These are phyloP conservation scores for Lucilia cuprina DNA, from an alignment of 1,140 invertebrate genomes.

Conservation along the genomic window DNA sequence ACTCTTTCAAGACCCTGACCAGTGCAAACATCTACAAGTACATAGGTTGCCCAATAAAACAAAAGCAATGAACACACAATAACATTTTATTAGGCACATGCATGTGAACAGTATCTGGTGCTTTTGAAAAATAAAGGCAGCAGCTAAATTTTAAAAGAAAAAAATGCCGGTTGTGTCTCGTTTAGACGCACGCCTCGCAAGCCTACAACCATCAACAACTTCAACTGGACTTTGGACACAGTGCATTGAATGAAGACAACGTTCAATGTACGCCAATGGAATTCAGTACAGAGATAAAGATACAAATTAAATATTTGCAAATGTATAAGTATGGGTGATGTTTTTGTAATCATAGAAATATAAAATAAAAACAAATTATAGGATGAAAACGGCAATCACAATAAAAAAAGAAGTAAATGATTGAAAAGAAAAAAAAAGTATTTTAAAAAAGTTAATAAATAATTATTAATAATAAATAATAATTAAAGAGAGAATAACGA, in stretches of 20 bases:
- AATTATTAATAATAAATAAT: background rate
- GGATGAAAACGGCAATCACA: background rate
- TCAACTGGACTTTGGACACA: constrained; percentile 1
- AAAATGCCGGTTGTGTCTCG: constrained; percentile 2
- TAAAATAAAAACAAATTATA: background rate
- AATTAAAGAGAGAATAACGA: background rate
- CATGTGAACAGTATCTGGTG: background rate
- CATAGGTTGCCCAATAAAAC: background rate
- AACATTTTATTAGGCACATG: background rate
- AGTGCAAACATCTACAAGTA: background rate
- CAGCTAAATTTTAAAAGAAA: background rate
- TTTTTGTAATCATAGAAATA: background rate
- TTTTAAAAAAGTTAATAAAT: background rate
- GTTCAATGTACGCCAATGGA: constrained; percentile 10
- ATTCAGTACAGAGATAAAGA: constrained; percentile 15
- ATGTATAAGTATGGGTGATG: background rate
- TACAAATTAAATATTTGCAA: background rate
- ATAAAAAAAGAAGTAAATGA: background rate
- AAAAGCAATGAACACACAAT: background rate
- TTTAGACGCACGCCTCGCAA: background rate
- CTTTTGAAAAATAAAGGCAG: background rate
- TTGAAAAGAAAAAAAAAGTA: background rate
- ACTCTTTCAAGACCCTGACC: background rate
- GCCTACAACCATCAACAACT: background rate
- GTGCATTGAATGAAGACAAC: background rate